phyloP scores from a whole-genome alignment of 2,888 invertebrate species.

The Hemithea aestivaria region DNA sequence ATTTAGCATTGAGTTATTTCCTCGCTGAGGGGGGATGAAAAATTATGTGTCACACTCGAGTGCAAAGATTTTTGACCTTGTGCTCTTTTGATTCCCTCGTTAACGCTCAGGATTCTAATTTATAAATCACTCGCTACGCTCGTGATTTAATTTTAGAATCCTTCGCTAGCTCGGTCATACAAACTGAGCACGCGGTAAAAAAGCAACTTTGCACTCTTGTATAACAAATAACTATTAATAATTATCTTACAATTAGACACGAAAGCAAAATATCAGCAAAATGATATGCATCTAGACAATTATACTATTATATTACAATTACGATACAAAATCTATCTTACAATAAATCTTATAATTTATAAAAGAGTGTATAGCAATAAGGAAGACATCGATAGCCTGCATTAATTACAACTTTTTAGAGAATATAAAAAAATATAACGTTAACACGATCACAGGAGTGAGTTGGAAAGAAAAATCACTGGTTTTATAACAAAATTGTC shows the following conservation, averaged over 20 bases:
- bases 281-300: constrained; percentile 1
- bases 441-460: constrained; percentile 20
- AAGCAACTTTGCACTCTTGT: too few relatives aligned
- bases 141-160: too few relatives aligned
- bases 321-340: constrained; percentile 64
- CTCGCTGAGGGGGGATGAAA: too few relatives aligned
- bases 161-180: too few relatives aligned
- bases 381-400: constrained; percentile 80
- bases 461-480: constrained; percentile 11
- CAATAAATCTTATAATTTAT: constrained; percentile 60
- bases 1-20: too few relatives aligned
- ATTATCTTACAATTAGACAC: neutral
- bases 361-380: constrained; percentile 77
- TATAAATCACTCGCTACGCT: too few relatives aligned
- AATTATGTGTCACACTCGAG: too few relatives aligned
- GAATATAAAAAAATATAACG: constrained; percentile 43
- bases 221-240: too few relatives aligned
- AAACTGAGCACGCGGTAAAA: too few relatives aligned
- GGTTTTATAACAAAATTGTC: constrained; percentile 10
- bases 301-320: constrained; percentile 13
- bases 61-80: too few relatives aligned
- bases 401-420: constrained; percentile 67
- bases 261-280: constrained; percentile 1
- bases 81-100: too few relatives aligned
- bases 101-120: too few relatives aligned